Conservation (phyloP, 2,888 invertebrate genomes). For the Brassicogethes aeneus region DNA sequence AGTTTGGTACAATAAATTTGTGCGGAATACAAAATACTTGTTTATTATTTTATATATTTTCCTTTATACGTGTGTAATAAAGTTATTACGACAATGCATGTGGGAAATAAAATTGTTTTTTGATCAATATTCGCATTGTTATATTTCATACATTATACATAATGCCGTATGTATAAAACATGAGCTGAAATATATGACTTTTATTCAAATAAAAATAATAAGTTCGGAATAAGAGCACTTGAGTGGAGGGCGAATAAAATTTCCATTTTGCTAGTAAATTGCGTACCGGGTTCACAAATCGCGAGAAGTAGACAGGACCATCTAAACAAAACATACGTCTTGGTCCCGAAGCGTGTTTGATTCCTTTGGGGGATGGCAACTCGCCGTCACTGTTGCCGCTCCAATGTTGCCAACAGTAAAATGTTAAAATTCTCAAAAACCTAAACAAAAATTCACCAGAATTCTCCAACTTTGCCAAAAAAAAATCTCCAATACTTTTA, state of each 20-base stretch:
- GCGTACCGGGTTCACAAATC: slow-evolving; percentile 29
- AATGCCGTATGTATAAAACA: neutral
- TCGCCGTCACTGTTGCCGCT: neutral
- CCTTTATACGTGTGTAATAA: neutral
- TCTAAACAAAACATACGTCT: slow-evolving; percentile 33
- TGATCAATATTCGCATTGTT: neutral
- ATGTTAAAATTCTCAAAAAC: no score
- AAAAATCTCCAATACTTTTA: no score
- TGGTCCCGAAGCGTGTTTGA: slow-evolving; percentile 19
- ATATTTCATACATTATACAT: neutral
- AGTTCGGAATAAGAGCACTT: slow-evolving; percentile 2
- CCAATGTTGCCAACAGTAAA: no score
- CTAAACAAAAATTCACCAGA: no score
- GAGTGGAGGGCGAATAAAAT: slow-evolving; percentile 20
- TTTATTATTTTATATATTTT: no score
- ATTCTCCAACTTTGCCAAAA: no score
- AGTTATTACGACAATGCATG: neutral
- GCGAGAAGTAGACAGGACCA: slow-evolving; percentile 28
- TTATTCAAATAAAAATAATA: slow-evolving; percentile 1
- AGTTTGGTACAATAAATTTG: no score
- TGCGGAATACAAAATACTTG: no score
- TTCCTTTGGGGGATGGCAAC: slow-evolving; percentile 19
- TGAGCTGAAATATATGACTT: neutral
- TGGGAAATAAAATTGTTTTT: neutral
- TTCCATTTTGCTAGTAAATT: slow-evolving; percentile 26